Evolutionary conservation across 2,888 invertebrate species (phyloP), one percentile per base, ranked within the genome.

Genomic region (Brenthis daphne): DNA sequence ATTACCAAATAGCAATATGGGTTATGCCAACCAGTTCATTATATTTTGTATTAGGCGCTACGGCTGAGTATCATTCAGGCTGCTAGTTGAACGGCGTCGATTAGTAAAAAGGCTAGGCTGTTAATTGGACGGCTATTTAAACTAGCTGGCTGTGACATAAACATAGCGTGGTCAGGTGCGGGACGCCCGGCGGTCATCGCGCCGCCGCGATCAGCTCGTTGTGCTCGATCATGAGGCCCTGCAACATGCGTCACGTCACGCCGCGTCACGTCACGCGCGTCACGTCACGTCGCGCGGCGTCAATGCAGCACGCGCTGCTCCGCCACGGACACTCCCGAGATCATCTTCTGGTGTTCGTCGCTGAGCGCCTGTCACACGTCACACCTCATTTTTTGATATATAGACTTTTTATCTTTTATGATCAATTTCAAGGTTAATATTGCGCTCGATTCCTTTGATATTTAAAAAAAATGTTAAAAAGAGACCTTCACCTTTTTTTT

Each of bases 321-420:
- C 65, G 77, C 79, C 67, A 87, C 90, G 63, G 86, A 85, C 77
- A 77, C 79, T 76, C 79, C 86, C 67, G 81, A 95, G 84, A 97
- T 96, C 89, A 97, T 94, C 92, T 96, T 96, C 91, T 95, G 96
- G 90, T 97, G 97, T 81, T 97, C 95, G 83, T 94, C 95, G 94
- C 97, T 96, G 88, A 97, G 94, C 85, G 96, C 96, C 97, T 97
- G 87, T 74, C 80, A 77, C 80, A 80, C 82, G 79, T 75, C 79
- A 76, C 77, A 67, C 74, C 65, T 53, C 63, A 63, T 8, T 37
- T 4, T 37, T 37, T 53, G 14, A 51, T 14, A 53, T 6, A 11
- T 3, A 6, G 37, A n/a, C 14, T 8, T n/a, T 8, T 37, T 37
- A 16, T 13, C 37, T 37, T n/a, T 24, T 29, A 4, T 29, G 3